Base-by-base conservation (phyloP, 1,140 invertebrate genomes). In the Berghia stephanieae region DNA sequence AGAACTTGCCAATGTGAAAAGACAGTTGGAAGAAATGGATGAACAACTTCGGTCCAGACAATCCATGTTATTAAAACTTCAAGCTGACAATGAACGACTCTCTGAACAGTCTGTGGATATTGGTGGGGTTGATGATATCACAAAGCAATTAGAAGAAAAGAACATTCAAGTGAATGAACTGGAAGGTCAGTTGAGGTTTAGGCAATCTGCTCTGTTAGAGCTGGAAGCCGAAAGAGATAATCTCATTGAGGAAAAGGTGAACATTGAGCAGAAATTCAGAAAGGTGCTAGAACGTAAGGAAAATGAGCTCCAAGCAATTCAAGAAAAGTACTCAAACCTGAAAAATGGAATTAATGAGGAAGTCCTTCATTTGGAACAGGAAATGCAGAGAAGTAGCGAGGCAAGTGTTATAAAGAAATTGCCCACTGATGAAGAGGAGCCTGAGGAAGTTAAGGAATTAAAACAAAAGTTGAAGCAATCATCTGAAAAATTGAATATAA, bases 11-110 rank as follows among this genome's bases (percentile, higher is more conserved):
- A 36, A 52, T n/a, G 21, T 77, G 31, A 66, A 40, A 46, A 31
- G 24, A 31, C 79, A 78, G 77, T 34, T 82, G 16, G 36, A 66
- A 24, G 66, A 75, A 38, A 69, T 44, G 8, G 57, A 78, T 38
- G 55, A 71, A 38, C 40, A 76, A 38, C 36, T 80, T 3, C 40
- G 60, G n/a, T 24, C 66, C 10, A 43, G 73, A 34, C 42, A 78
- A 40, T 18, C 46, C 31, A 57, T 52, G n/a, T 38, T 77, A 38
- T 13, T 73, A 24, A 70, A 80, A 1, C 16, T 77, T 16, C 66
- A 74, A 40, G 38, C 71, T 42, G 71, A 79, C 4, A 70, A 75
- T 43, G 70, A 73, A 38, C 18, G 24, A 31, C 44, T 72, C n/a
- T n/a, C 44, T 21, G n/a, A 66, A 5, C 60, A 66, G 42, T n/a